A percentile compares a stretch with the other conserved stretches of the same genome.
These are phyloP conservation scores for Tethea ocularis DNA, from an alignment of 2,888 invertebrate species.

Conservation along the genomic window DNA sequence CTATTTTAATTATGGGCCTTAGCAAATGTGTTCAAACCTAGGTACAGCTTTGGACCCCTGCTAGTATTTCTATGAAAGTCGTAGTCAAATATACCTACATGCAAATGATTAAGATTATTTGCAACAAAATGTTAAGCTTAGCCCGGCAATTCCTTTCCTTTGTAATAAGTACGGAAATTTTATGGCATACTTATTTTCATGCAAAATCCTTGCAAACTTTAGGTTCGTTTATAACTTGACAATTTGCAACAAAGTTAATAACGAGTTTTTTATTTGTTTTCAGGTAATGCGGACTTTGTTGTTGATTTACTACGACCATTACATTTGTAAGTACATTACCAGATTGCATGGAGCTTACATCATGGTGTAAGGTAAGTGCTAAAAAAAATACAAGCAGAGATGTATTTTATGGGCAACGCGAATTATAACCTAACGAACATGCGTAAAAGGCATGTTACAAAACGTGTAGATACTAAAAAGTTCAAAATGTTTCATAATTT, in stretches of 20 bases:
- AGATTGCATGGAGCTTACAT: background rate
- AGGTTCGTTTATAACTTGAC: background rate
- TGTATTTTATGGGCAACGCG: too few species aligned
- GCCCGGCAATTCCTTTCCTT: background rate
- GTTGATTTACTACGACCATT: background rate
- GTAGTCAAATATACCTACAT: too few species aligned
- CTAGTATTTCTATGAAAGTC: too few species aligned
- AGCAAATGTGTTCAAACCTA: too few species aligned
- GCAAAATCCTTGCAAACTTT: background rate
- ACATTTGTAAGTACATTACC: background rate
- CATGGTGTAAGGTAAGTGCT: background rate
- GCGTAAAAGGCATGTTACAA: too few species aligned
- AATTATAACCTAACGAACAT: too few species aligned
- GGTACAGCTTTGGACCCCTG: too few species aligned
- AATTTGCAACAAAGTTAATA: background rate
- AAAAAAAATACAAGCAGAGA: background rate
- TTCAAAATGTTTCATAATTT: too few species aligned
- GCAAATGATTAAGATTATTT: too few species aligned
- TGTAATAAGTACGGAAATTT: background rate
- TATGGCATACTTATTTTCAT: background rate
- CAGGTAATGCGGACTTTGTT: background rate
- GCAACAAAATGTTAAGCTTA: background rate
- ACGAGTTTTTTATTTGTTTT: background rate
- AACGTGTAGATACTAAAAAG: too few species aligned
- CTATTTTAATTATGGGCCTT: too few species aligned